Percentiles rank a stretch among this genome's conserved stretches.
Conservation (phyloP, 2,888 invertebrate species). For the Mythimna impura region DNA sequence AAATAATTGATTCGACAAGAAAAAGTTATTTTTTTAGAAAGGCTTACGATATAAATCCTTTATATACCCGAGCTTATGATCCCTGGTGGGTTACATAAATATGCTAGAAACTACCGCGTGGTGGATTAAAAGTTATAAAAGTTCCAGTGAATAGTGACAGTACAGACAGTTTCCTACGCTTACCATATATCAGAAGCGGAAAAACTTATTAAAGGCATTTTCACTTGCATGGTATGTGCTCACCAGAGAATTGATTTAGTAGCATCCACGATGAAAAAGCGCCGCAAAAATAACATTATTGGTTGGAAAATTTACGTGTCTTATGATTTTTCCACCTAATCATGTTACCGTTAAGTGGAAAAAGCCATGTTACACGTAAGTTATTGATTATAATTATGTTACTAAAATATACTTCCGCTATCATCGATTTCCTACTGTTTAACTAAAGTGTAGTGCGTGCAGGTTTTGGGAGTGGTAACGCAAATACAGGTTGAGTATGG, state of each 20-base stretch:
- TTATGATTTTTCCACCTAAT: too few species aligned
- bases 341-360: too few species aligned
- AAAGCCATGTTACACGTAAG: too few species aligned
- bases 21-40: not conserved
- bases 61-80: conserved; percentile 1
- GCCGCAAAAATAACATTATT: not conserved
- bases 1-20: not conserved
- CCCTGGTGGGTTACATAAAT: conserved; percentile 13
- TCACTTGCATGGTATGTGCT: not conserved
- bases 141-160: conserved; percentile 24
- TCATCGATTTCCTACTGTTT: conserved; percentile 8
- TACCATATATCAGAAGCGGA: not conserved
- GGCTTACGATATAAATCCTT: conserved; percentile 19
- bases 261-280: not conserved
- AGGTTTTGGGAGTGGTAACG: too few species aligned
- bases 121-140: conserved; percentile 14
- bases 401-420: not conserved
- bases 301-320: not conserved
- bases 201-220: not conserved
- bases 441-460: too few species aligned
- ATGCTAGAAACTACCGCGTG: conserved; percentile 12
- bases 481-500: too few species aligned
- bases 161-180: not conserved
- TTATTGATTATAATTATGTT: not conserved
- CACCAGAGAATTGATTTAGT: not conserved